Percentiles rank a stretch among this genome's conserved stretches.
Evolutionary conservation across 2,113 vertebrate species (phyloP).

Genomic region (Tychaedon coryphoeus): DNA sequence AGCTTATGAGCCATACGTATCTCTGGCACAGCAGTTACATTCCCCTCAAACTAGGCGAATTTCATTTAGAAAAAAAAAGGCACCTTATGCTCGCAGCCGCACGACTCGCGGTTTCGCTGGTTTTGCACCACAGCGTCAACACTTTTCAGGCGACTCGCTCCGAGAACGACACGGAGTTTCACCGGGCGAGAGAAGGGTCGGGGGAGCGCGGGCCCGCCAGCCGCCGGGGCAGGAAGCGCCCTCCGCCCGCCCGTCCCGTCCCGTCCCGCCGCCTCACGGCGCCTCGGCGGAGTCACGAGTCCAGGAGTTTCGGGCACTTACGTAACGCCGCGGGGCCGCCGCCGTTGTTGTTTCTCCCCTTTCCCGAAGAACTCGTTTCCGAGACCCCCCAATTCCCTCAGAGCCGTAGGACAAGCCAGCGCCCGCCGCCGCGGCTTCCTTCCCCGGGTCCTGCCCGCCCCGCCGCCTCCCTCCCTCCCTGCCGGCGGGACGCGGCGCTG

Average conservation of each 20-base stretch:
- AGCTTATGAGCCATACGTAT: neutral
- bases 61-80: neutral
- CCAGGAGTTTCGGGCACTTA: neutral
- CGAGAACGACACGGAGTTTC: neutral
- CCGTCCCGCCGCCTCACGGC: neutral
- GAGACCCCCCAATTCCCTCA: neutral
- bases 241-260: neutral
- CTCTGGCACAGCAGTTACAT: neutral
- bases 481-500: neutral
- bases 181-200: neutral
- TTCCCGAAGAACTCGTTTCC: neutral
- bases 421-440: neutral
- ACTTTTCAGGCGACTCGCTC: neutral
- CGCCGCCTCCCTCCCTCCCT: neutral
- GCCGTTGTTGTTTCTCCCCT: neutral
- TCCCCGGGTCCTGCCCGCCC: neutral
- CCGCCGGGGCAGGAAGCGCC: neutral
- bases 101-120: neutral
- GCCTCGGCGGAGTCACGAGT: neutral
- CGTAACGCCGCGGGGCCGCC: neutral
- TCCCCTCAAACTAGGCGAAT: neutral
- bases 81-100: neutral
- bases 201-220: neutral
- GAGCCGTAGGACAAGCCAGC: neutral
- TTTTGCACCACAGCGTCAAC: neutral